phyloP scores from a whole-genome alignment of 2,888 invertebrate species.

The Cephus rjabovi region DNA sequence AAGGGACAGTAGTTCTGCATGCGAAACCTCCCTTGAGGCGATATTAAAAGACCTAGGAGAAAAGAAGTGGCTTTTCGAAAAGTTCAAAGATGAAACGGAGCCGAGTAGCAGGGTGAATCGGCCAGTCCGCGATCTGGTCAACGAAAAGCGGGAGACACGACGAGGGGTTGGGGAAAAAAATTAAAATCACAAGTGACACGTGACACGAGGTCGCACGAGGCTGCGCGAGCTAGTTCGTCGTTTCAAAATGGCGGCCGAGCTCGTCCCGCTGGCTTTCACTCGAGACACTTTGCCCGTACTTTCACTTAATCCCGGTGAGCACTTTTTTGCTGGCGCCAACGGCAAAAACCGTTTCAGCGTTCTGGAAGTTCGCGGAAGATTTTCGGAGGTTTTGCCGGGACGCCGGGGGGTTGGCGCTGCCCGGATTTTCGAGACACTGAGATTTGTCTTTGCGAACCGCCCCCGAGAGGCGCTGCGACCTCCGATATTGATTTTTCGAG shows the following conservation, averaged over 20 bases:
- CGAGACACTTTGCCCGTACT: conserved; percentile 24
- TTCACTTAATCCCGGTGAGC: conserved; percentile 20
- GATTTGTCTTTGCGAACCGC: conserved; percentile 57
- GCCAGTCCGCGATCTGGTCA: not conserved
- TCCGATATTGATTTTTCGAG: conserved; percentile 64
- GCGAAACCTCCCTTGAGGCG: not conserved
- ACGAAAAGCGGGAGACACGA: not conserved
- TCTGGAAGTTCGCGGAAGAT: conserved; percentile 22
- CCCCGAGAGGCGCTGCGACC: conserved; percentile 60
- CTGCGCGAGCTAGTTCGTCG: conserved; percentile 30
- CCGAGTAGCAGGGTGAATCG: not conserved
- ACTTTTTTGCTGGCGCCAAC: conserved; percentile 9
- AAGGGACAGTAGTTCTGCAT: not conserved
- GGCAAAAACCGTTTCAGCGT: conserved; percentile 22
- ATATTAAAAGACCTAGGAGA: not conserved
- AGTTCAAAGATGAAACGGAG: not conserved
- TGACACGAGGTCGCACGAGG: conserved; percentile 32
- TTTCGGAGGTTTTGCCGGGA: conserved; percentile 15
- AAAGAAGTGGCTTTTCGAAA: not conserved
- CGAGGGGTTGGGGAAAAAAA: conserved; percentile 8
- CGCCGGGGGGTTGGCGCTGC: conserved; percentile 26
- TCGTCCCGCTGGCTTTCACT: conserved; percentile 23
- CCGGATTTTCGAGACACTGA: conserved; percentile 63
- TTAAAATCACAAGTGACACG: conserved; percentile 21
- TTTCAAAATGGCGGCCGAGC: conserved; percentile 44